Evolutionary conservation across 1,140 invertebrate genomes (phyloP).

Genomic region (Drosophila elegans): DNA sequence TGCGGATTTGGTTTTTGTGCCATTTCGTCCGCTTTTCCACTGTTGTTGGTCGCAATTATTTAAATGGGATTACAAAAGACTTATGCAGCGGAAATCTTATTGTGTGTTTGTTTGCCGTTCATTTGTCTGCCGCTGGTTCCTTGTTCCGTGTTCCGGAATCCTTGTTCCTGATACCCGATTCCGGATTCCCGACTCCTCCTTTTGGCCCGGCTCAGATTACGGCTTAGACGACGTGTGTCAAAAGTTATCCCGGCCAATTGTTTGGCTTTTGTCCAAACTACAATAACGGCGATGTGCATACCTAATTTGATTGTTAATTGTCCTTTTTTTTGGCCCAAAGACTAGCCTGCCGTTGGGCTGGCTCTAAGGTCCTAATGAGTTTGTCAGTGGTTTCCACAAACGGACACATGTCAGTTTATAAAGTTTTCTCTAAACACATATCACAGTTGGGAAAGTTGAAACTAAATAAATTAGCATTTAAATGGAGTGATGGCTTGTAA

Average conservation of each 20-base stretch:
- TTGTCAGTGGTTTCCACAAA: conserved; percentile 17
- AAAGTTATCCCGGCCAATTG: conserved; percentile 55
- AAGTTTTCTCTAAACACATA: conserved; percentile 9
- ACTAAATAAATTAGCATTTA: conserved; percentile 17
- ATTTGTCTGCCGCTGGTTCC: conserved; percentile 17
- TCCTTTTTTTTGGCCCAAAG: conserved; percentile 17
- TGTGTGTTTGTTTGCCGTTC: conserved; percentile 55
- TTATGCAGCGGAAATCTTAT: conserved; percentile 76
- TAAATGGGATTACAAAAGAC: conserved; percentile 80
- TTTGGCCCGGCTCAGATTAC: conserved; percentile 44
- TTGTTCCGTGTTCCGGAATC: conserved; percentile 12
- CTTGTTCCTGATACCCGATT: conserved; percentile 13
- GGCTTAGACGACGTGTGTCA: conserved; percentile 53
- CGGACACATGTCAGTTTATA: conserved; percentile 18
- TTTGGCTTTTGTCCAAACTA: conserved; percentile 49
- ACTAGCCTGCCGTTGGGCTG: conserved; percentile 24
- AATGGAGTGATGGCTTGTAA: not conserved
- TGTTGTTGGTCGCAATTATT: conserved; percentile 71
- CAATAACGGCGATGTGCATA: conserved; percentile 38
- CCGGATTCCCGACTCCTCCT: conserved; percentile 1
- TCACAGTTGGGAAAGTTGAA: conserved; percentile 1
- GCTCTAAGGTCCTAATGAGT: conserved; percentile 25
- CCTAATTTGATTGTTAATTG: conserved; percentile 59
- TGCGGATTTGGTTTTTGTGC: conserved; percentile 48
- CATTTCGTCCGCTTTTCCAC: conserved; percentile 9